Evolutionary conservation across 2,797 vertebrate genomes (phyloP), one percentile per base, ranked within the genome.

Genomic region (Dermochelys coriacea): DNA sequence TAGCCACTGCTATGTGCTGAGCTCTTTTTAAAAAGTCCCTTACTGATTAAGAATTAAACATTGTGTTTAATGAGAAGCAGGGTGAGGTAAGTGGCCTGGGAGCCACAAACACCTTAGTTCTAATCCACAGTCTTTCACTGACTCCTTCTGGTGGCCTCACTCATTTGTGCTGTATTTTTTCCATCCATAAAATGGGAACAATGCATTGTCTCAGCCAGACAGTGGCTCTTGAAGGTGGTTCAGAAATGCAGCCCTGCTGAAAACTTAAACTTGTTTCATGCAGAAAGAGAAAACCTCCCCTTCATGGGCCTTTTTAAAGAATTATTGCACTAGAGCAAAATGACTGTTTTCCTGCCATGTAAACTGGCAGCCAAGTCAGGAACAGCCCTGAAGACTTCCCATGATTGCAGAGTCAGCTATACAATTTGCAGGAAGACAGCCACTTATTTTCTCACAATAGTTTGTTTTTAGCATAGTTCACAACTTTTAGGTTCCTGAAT

Each of bases 391-490:
- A 97, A 97, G 90, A 91, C 95, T 97, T 96, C 95, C 96, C 95
- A 96, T 93, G 96, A 95, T 93, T 96, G 91, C 95, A 96, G 96
- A 97, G 94, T 96, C 95, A 96, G 87, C 97, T 94, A 95, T 4
- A 96, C 96, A 96, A 97, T 97, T 97, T 97, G 93, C 96, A 97
- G 96, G 94, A 96, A 97, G 97, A 96, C 96, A 97, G 96, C 96
- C 96, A 97, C 97, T 97, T 97, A 96, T 96, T 97, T 97, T 97
- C 96, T 97, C 97, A 97, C 96, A 96, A 97, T 96, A 97, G 96
- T 96, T 97, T 97, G 95, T 97, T 97, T 96, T 97, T 97, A 96
- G 96, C 97, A 97, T 97, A 97, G 96, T 97, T 97, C 97, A 97
- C 96, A 97, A 97, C 97, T 97, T 97, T 96, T 97, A 97, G 97